phyloP scores from a whole-genome alignment of 2,888 invertebrate species.

The Branchellion lobata region DNA sequence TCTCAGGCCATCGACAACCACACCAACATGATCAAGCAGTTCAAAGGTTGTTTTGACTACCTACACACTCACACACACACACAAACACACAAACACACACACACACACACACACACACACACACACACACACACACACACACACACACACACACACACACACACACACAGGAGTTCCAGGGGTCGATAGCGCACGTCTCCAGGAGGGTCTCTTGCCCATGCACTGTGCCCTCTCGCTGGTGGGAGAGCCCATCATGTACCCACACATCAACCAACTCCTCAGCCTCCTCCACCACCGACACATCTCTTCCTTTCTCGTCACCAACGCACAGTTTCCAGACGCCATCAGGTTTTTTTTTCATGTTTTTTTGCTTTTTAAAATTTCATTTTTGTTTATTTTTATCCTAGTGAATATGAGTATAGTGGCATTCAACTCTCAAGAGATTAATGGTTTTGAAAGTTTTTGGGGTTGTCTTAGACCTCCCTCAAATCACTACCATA shows the following conservation, averaged over 20 bases:
- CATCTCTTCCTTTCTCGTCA: constrained; percentile 68
- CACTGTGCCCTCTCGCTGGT: constrained; percentile 69
- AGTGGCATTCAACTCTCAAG: background rate
- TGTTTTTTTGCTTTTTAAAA: no score
- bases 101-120: constrained; percentile 51
- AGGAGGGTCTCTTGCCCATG: constrained; percentile 64
- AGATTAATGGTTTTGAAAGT: no score
- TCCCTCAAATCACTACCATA: no score
- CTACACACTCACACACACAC: background rate
- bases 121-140: constrained; percentile 52
- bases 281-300: constrained; percentile 63
- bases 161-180: constrained; percentile 66
- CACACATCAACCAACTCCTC: constrained; percentile 66
- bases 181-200: constrained; percentile 64
- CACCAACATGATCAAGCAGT: constrained; percentile 65
- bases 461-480: no score
- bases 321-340: constrained; percentile 69
- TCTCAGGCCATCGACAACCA: constrained; percentile 66
- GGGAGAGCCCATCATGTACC: constrained; percentile 70
- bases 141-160: background rate
- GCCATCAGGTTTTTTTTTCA: constrained; percentile 63
- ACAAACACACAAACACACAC: constrained; percentile 6
- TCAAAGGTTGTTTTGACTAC: constrained; percentile 58
- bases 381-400: no score
- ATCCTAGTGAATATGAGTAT: background rate